These are phyloP conservation scores for Eretmocerus hayati DNA, from an alignment of 2,888 invertebrate species.

Conservation along the genomic window DNA sequence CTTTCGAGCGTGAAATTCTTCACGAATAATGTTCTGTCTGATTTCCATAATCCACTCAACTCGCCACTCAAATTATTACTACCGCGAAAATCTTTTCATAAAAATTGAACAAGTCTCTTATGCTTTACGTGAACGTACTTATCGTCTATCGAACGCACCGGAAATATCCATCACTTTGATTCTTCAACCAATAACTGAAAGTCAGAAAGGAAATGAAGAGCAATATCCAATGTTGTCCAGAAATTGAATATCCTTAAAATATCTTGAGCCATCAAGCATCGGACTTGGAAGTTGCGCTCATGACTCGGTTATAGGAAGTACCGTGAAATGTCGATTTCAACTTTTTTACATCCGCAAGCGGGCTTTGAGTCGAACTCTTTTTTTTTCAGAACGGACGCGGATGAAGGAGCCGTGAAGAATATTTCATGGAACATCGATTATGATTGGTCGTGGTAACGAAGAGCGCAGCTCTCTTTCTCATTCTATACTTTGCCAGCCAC, in stretches of 20 bases:
- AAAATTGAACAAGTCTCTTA: too few species aligned
- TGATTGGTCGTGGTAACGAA: slow-evolving; percentile 17
- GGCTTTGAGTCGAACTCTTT: neutral
- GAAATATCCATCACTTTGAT: too few species aligned
- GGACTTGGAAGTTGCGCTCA: slow-evolving; percentile 7
- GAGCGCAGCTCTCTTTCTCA: slow-evolving; percentile 4
- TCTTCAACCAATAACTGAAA: too few species aligned
- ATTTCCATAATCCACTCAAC: too few species aligned
- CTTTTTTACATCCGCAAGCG: slow-evolving; percentile 13
- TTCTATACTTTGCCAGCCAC: neutral
- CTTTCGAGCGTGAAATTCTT: too few species aligned
- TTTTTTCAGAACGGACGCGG: neutral
- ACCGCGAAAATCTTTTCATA: too few species aligned
- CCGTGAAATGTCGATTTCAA: slow-evolving; percentile 23
- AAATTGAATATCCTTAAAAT: too few species aligned
- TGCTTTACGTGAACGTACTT: too few species aligned
- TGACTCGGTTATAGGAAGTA: slow-evolving; percentile 17
- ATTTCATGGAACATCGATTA: slow-evolving; percentile 24
- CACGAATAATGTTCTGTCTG: too few species aligned
- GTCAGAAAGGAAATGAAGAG: neutral
- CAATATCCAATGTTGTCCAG: slow-evolving; percentile 20
- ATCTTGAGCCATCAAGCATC: too few species aligned
- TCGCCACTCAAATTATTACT: too few species aligned
- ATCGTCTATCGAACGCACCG: too few species aligned
- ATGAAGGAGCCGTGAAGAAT: slow-evolving; percentile 20